Evolutionary conservation across 2,888 invertebrate species (phyloP), one percentile per base, ranked within the genome.

Genomic region (Craniophora ligustri): DNA sequence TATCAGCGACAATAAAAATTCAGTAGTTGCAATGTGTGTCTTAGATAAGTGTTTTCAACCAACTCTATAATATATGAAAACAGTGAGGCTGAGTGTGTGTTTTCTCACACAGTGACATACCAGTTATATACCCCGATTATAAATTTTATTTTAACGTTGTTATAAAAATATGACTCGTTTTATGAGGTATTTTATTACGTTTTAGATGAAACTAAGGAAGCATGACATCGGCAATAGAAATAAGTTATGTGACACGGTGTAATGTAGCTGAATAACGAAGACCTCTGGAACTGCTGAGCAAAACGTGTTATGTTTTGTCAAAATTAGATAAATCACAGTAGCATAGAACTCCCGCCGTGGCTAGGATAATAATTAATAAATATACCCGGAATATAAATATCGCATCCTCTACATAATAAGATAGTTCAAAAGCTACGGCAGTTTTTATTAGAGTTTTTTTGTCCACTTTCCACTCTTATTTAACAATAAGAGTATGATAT

Each of bases 1-100:
- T 84, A 85, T 85, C 85, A 74, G 55, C 14, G 28, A 72, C 63
- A 79, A 72, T 84, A 84, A 85, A 84, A 81, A 67, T 66, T 73
- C 72, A 75, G 81, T 74, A 75, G 79, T 64, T 51, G 69, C 68
- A 62, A 55, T 81, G 76, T 80, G 72, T 79, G 67, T 47, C 10
- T 10, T 50, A 82, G 85, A 86, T 84, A 83, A 78, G 71, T 55
- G 34, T 30, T 2, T 23, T 35, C 38, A 45, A 40, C 38, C 49
- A 53, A 34, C 31, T 42, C 30, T 38, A 56, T n/a, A n/a, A n/a
- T n/a, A n/a, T 70, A 71, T 68, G 77, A 81, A 75, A 79, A 81
- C 75, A 79, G 48, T 54, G n/a, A n/a, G n/a, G n/a, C n/a, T n/a
- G n/a, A n/a, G n/a, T n/a, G n/a, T n/a, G 34, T 75, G 82, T 83